Evolutionary conservation across 2,113 vertebrate species (phyloP), one percentile per base, ranked within the genome.

Genomic region (Etia nguti): DNA sequence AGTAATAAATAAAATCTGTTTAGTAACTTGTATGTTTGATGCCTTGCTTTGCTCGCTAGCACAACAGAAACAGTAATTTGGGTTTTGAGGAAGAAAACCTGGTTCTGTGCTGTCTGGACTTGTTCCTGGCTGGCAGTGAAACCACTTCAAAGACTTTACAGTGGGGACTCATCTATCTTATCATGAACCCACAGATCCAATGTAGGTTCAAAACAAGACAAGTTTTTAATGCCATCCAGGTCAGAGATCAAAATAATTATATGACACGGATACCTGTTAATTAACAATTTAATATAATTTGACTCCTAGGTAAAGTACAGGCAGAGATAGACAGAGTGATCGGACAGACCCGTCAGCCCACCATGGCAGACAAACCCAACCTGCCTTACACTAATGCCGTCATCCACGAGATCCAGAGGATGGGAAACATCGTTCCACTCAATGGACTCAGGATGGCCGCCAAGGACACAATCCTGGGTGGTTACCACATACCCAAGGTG

Each of bases 101-200:
- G 82, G 88, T 97, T 29, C 95, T 97, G 73, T 98, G 97, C 79
- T 95, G 96, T 46, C 94, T 98, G 9, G 98, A 99, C 94, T 94
- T 99, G 88, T 97, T 98, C 88, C 95, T 98, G 91, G 98, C 98
- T 0, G 98, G 98, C 1, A 98, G 97, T 3, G 98, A 99, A 91
- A 98, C 98, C 54, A 97, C 97, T 1, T 97, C 97, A 0, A 97
- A 97, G 20, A 98, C 98, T 0, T 93, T 99, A 79, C 98, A 98
- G 89, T 99, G 98, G 98, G 96, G 96, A 3, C 93, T 97, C 18
- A 94, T 99, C 38, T 97, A 97, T 88, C 97, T 98, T 93, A 97
- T 96, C 94, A 97, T 94, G 54, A 95, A 97, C 89, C 97, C 96
- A 2, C 89, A 94, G 0, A 94, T 99, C 84, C 97, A 99, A 91